Evolutionary conservation across 2,888 invertebrate species (phyloP).

Genomic region (Leptopilina syphax): DNA sequence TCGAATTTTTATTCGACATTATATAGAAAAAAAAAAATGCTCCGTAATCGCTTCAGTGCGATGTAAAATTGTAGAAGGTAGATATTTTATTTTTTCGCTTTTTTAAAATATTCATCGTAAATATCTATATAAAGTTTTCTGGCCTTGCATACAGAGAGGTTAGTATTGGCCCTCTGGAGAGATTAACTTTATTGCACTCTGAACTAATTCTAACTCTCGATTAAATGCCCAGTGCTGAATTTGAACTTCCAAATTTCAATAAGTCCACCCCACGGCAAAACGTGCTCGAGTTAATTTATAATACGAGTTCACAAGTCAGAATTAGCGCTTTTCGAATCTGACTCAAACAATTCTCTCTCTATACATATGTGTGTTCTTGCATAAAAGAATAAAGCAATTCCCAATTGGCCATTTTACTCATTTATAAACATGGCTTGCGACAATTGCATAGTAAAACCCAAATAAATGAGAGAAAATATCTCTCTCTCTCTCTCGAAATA

Average conservation of each 20-base stretch:
- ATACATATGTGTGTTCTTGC: not conserved
- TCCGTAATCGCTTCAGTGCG: no score
- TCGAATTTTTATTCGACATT: no score
- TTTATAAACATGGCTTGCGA: constrained; percentile 15
- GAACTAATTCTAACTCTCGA: constrained; percentile 32
- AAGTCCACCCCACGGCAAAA: constrained; percentile 4
- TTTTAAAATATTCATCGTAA: no score
- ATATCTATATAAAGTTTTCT: not conserved
- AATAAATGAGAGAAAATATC: not conserved
- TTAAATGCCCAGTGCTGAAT: constrained; percentile 13
- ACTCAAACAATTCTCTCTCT: no score
- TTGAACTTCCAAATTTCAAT: constrained; percentile 22
- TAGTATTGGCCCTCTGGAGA: not conserved
- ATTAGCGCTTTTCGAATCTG: not conserved
- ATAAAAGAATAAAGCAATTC: not conserved
- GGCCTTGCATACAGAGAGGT: not conserved
- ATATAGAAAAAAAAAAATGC: no score
- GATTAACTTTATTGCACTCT: constrained; percentile 25
- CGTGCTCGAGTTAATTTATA: constrained; percentile 20
- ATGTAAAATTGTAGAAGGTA: no score
- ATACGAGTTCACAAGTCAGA: constrained; percentile 8
- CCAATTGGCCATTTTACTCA: not conserved
- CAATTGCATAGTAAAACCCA: not conserved
- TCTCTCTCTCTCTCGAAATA: no score
- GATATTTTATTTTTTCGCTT: no score